A percentile compares a stretch with the other conserved stretches of the same genome.
Conservation (phyloP, 2,797 vertebrate species). For the Tangara arthus region DNA sequence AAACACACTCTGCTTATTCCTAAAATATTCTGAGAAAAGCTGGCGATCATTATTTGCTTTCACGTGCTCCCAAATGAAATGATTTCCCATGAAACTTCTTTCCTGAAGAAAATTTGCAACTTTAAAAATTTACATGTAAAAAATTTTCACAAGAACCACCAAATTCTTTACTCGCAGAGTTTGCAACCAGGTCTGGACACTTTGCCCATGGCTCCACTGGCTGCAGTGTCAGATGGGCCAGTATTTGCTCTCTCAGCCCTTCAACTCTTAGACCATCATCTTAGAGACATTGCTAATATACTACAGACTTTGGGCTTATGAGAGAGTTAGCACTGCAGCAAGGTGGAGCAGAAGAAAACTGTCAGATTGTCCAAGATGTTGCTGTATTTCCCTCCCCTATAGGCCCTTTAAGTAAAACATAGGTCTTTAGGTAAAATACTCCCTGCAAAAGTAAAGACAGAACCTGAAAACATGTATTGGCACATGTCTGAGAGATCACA, state of each 20-base stretch:
- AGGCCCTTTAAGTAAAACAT: background rate
- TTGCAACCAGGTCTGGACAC: background rate
- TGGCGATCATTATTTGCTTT: background rate
- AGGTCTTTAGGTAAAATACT: background rate
- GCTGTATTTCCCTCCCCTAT: accelerated
- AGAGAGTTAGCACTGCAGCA: background rate
- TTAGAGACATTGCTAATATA: background rate
- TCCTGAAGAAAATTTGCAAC: background rate
- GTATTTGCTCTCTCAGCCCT: background rate
- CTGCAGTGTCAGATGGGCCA: background rate
- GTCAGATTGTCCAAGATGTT: background rate
- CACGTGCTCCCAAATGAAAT: background rate
- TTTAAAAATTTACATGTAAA: background rate
- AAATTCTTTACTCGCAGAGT: background rate
- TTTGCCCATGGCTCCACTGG: background rate
- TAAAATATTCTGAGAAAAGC: background rate
- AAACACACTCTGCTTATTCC: background rate
- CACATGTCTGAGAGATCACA: background rate
- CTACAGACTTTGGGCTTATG: background rate
- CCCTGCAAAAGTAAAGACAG: background rate
- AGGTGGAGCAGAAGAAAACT: background rate
- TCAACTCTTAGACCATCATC: background rate
- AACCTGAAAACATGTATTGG: background rate
- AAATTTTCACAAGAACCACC: background rate
- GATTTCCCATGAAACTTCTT: background rate